Conservation (phyloP, 2,888 invertebrate genomes). For the Drosophila borborema region DNA sequence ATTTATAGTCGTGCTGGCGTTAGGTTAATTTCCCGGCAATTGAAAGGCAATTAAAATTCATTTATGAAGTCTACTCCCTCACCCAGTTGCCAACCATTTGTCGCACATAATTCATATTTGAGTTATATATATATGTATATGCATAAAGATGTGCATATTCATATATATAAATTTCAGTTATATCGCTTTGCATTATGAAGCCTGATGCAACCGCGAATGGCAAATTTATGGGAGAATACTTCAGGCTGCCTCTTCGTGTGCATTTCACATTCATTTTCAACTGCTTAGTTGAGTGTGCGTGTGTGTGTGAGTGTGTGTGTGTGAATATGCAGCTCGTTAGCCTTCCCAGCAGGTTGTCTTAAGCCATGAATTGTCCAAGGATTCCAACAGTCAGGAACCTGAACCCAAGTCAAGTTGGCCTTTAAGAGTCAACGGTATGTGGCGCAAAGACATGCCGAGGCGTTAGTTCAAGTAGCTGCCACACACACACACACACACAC, state of each 20-base stretch:
- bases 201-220: conserved; percentile 50
- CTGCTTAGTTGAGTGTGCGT: not conserved
- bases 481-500: conserved; percentile 11
- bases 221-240: conserved; percentile 43
- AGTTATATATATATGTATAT: not conserved
- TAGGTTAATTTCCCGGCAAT: conserved; percentile 70
- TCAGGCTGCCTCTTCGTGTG: conserved; percentile 65
- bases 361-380: conserved; percentile 44
- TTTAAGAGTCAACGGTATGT: conserved; percentile 71
- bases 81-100: conserved; percentile 47
- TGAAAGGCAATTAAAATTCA: conserved; percentile 73
- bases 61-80: conserved; percentile 53
- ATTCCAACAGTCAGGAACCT: conserved; percentile 18
- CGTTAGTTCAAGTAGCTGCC: conserved; percentile 57
- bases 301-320: conserved; percentile 9
- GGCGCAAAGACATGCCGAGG: conserved; percentile 53
- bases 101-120: conserved; percentile 58
- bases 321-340: conserved; percentile 69
- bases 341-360: conserved; percentile 6
- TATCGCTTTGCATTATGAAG: conserved; percentile 48
- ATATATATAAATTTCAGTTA: conserved; percentile 11
- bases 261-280: conserved; percentile 72
- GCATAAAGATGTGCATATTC: not conserved
- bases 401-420: conserved; percentile 49
- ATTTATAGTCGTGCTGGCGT: conserved; percentile 31